phyloP scores from a whole-genome alignment of 2,888 invertebrate species.

The Punctoribates punctum region DNA sequence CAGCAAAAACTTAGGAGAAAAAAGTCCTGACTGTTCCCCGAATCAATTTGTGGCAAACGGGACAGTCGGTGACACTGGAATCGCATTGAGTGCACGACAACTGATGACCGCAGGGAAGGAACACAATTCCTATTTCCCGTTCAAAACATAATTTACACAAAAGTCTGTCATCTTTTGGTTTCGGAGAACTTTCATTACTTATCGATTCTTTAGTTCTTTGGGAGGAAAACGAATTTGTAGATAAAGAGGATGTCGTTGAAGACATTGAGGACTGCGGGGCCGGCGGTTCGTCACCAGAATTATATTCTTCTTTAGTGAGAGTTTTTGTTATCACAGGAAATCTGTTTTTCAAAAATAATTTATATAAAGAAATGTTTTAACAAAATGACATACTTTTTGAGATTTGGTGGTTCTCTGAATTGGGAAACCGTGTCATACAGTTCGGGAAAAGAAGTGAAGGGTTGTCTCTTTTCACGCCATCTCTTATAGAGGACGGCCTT shows the following conservation, averaged over 20 bases:
- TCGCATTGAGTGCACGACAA: slow-evolving; percentile 87
- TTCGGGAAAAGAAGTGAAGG: not conserved
- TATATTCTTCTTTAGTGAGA: not conserved
- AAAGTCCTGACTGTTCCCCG: slow-evolving; percentile 66
- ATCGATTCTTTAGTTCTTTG: not conserved
- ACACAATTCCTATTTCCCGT: slow-evolving; percentile 81
- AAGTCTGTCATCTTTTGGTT: slow-evolving; percentile 15
- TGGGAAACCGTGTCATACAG: not conserved
- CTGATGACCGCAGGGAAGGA: slow-evolving; percentile 90
- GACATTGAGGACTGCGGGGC: slow-evolving; percentile 7
- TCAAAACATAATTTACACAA: slow-evolving; percentile 71
- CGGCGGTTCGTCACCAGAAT: not conserved
- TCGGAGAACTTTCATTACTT: not conserved
- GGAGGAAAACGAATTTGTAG: not conserved
- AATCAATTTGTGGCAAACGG: slow-evolving; percentile 64
- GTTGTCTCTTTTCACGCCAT: slow-evolving; percentile 1
- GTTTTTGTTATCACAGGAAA: not conserved
- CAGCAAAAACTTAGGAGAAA: slow-evolving; percentile 52
- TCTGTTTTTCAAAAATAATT: not conserved
- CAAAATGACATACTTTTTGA: not conserved
- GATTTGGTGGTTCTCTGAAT: not conserved
- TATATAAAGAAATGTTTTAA: not conserved
- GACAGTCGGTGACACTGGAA: slow-evolving; percentile 58
- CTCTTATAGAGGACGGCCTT: slow-evolving; percentile 21
- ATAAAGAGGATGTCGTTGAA: not conserved